Evolutionary conservation across 2,113 vertebrate genomes (phyloP).

Genomic region (Hemibagrus wyckioides): DNA sequence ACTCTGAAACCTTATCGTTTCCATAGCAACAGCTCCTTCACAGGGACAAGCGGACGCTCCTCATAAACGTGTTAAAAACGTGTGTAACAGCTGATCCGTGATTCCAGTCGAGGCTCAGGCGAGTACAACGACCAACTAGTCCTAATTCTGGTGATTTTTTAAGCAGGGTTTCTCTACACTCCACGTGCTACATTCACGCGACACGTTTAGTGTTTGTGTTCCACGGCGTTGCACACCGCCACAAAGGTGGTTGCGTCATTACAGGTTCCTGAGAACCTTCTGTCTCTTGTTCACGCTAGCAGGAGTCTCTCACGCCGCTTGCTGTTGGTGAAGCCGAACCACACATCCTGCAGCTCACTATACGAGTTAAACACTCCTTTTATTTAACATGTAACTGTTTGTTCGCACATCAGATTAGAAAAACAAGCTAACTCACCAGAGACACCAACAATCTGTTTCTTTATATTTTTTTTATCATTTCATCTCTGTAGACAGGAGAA

Average conservation of each 20-base stretch:
- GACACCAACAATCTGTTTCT: not conserved
- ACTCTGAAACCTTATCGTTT: not conserved
- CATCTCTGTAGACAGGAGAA: not conserved
- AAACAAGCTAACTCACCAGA: not conserved
- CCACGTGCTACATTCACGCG: too few relatives aligned
- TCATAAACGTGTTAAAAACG: too few relatives aligned
- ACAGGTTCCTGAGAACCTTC: not conserved
- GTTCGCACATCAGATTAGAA: not conserved
- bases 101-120: not conserved
- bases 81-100: too few relatives aligned
- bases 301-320: not conserved
- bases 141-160: not conserved
- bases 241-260: not conserved
- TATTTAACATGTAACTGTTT: not conserved
- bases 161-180: not conserved
- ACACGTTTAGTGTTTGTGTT: not conserved
- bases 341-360: not conserved
- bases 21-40: not conserved
- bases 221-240: not conserved
- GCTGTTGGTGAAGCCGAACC: not conserved
- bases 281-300: not conserved
- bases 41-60: not conserved
- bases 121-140: not conserved
- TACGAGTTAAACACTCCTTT: not conserved
- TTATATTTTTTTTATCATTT: too few relatives aligned